Evolutionary conservation across 2,888 invertebrate genomes (phyloP).

Genomic region (Lepeophtheirus nordmannii): DNA sequence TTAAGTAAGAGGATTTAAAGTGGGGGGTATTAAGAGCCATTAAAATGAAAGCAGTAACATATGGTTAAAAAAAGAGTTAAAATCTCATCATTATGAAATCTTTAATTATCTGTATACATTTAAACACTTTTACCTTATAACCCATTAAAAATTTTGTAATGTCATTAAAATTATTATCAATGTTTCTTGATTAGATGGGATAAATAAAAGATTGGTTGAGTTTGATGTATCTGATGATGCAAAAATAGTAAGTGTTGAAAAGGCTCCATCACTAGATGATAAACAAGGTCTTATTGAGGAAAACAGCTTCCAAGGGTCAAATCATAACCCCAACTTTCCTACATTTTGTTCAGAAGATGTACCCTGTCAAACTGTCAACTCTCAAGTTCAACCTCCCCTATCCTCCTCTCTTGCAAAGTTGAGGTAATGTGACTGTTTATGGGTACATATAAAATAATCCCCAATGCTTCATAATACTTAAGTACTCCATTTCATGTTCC

Average conservation of each 20-base stretch:
- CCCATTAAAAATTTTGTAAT: neutral
- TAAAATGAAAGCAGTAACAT: too few relatives aligned
- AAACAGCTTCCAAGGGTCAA: neutral
- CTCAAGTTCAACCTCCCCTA: neutral
- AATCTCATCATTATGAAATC: too few relatives aligned
- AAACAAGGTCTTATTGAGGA: neutral
- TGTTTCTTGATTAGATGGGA: neutral
- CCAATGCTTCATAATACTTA: neutral
- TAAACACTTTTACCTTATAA: neutral
- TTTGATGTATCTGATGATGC: neutral
- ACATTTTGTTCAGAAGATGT: neutral
- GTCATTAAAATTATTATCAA: neutral
- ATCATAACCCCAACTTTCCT: constrained; percentile 6
- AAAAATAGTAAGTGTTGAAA: neutral
- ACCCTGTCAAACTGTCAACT: neutral
- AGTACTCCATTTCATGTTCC: neutral
- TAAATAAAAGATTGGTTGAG: neutral
- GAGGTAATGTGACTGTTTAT: neutral
- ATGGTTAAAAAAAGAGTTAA: too few relatives aligned
- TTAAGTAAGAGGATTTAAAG: too few relatives aligned
- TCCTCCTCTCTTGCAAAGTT: neutral
- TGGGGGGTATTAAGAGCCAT: too few relatives aligned
- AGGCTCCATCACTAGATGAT: neutral
- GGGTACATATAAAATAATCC: too few relatives aligned
- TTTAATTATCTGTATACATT: too few relatives aligned